Base-by-base conservation (phyloP, 2,888 invertebrate species). In the Cyclophora punctaria region DNA sequence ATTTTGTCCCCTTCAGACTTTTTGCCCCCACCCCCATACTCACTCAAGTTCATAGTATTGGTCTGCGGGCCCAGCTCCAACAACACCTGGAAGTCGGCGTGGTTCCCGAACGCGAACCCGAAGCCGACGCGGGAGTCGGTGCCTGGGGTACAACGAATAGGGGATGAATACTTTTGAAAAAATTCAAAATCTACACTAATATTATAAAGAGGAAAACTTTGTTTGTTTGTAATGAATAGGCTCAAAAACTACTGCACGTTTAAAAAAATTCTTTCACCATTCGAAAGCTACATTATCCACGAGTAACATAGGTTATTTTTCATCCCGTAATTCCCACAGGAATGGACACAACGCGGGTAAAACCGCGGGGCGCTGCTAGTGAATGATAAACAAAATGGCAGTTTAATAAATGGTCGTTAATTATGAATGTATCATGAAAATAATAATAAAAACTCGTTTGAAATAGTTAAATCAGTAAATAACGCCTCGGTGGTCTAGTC, bases 41-140 rank as follows among this genome's bases (percentile, higher is more conserved):
- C 80, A 62, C 92, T 93, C 5, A 95, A 80, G 2, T 92, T 90
- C 55, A 91, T 90, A 0, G 95, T 95, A 56, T 94, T 91, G 1
- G 90, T 92, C 74, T 95, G 95, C 0, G 95, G 95, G 0, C 95
- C 95, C 35, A 95, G 71, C 70, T 95, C 95, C 2, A 94, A 70
- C 60, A 95, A 67, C 2, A 95, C 89, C 71, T 95, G 95, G 67
- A 95, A 93, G 76, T 95, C 95, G 0, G 95, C 95, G 75, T 95
- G 93, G 68, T 94, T 92, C 0, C 95, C 95, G 44, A 95, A 87
- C 2, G 95, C 91, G 69, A 94, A 95, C 0, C 95, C 95, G 64
- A 95, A 91, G 0, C 95, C 95, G 6, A 95, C 71, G 34, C 94
- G 89, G 0, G 95, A 95, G 70, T 95, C 95, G 3, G 94, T 94